Evolutionary conservation across 2,113 vertebrate species (phyloP).

Genomic region (Ancistrus triradiatus): DNA sequence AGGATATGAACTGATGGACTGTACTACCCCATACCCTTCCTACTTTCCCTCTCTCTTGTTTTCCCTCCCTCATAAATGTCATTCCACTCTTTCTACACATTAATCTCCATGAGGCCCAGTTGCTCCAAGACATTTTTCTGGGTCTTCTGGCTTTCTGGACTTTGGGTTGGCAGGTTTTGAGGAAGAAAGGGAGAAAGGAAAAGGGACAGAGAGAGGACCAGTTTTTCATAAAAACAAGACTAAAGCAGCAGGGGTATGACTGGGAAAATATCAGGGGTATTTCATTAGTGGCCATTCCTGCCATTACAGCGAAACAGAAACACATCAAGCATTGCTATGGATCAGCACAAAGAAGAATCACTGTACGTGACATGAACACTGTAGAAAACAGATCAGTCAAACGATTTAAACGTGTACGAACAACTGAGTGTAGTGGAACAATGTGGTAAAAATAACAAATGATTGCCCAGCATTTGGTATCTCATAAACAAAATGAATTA

Average conservation of each 20-base stretch:
- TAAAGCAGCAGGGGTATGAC: slow-evolving; percentile 42
- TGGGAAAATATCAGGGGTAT: slow-evolving; percentile 47
- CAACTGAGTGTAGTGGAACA: too few relatives aligned
- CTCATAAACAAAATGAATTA: slow-evolving; percentile 42
- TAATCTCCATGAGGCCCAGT: slow-evolving; percentile 59
- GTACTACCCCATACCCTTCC: not conserved
- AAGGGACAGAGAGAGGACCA: slow-evolving; percentile 42
- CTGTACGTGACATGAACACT: slow-evolving; percentile 29
- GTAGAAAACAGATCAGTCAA: slow-evolving; percentile 25
- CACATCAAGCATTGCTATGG: slow-evolving; percentile 35
- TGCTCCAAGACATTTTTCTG: slow-evolving; percentile 58
- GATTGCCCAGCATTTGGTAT: slow-evolving; percentile 39
- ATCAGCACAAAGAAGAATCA: slow-evolving; percentile 36
- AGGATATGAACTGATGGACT: slow-evolving; percentile 36
- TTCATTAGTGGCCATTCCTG: slow-evolving; percentile 38
- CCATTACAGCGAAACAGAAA: slow-evolving; percentile 37
- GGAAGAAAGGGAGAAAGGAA: slow-evolving; percentile 47
- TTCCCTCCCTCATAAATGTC: slow-evolving; percentile 65
- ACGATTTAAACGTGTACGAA: too few relatives aligned
- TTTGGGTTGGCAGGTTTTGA: slow-evolving; percentile 61
- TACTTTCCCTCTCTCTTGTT: slow-evolving; percentile 24
- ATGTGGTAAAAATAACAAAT: slow-evolving; percentile 39
- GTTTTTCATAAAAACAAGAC: slow-evolving; percentile 26
- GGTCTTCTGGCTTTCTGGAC: slow-evolving; percentile 56
- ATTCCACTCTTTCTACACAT: slow-evolving; percentile 58